Conservation (phyloP, 2,113 vertebrate genomes). For the Butastur rufipennis region DNA sequence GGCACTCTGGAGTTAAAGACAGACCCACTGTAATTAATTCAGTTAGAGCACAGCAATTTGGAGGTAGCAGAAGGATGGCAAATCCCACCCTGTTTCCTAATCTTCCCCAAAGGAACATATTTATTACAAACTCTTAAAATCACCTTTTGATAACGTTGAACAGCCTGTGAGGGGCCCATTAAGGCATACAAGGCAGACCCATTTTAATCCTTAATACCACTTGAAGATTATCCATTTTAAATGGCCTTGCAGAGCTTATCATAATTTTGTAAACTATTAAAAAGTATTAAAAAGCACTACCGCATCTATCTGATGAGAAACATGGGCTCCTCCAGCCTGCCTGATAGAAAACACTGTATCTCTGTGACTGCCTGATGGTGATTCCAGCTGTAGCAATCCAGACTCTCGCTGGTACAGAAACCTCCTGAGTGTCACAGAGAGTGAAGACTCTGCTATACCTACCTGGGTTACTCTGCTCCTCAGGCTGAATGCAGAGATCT, state of each 20-base stretch:
- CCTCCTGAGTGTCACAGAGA: neutral
- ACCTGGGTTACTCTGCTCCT: neutral
- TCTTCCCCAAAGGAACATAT: conserved; percentile 55
- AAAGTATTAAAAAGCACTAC: conserved; percentile 34
- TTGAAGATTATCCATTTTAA: conserved; percentile 64
- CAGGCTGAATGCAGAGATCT: neutral
- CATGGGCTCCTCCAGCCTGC: neutral
- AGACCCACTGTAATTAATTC: conserved; percentile 49
- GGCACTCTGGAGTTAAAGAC: conserved; percentile 11
- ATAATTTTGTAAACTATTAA: conserved; percentile 59
- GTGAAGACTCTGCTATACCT: neutral
- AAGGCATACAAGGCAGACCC: conserved; percentile 24
- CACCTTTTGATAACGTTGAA: conserved; percentile 55
- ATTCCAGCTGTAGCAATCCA: neutral
- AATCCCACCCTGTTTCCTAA: conserved; percentile 45
- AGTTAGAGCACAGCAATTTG: conserved; percentile 37
- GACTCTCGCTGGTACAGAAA: neutral
- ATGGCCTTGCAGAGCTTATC: conserved; percentile 52
- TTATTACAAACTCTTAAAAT: conserved; percentile 63
- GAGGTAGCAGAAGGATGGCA: conserved; percentile 55
- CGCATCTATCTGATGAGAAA: conserved; percentile 25
- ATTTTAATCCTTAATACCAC: conserved; percentile 58
- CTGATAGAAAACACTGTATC: neutral
- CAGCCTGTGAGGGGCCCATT: conserved; percentile 59
- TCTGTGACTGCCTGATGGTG: neutral